Conservation (phyloP, 1,140 invertebrate species). For the Scaptomyza hsui region DNA sequence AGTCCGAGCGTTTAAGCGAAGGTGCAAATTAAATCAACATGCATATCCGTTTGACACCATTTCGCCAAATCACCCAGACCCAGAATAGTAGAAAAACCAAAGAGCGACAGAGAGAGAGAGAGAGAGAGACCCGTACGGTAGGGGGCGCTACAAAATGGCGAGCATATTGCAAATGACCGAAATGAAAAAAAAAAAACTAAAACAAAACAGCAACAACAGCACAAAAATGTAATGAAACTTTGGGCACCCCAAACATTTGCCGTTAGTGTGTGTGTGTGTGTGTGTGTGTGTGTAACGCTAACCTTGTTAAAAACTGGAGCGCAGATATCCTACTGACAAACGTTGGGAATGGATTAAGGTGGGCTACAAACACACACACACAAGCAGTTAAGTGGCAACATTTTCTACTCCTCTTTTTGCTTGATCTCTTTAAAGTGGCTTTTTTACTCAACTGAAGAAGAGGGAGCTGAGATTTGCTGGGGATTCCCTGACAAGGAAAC, state of each 20-base stretch:
- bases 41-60: constrained; percentile 81
- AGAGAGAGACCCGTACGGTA: not conserved
- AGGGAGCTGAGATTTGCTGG: not conserved
- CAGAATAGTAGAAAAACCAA: constrained; percentile 6
- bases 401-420: constrained; percentile 4
- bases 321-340: constrained; percentile 28
- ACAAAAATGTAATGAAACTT: constrained; percentile 37
- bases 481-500: constrained; percentile 38
- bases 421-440: constrained; percentile 18
- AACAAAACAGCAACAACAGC: constrained; percentile 41
- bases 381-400: constrained; percentile 20
- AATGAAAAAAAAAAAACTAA: constrained; percentile 36
- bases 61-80: constrained; percentile 56
- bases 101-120: too few relatives aligned
- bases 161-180: constrained; percentile 75
- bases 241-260: constrained; percentile 10
- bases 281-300: constrained; percentile 19
- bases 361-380: not conserved
- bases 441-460: too few relatives aligned
- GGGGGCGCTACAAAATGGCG: constrained; percentile 52
- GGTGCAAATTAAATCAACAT: constrained; percentile 83
- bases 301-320: constrained; percentile 56
- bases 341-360: constrained; percentile 23
- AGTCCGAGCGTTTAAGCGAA: constrained; percentile 67
- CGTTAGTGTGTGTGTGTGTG: constrained; percentile 13